Base-by-base conservation (phyloP, 1,140 invertebrate species). In the Ceratina japonica region DNA sequence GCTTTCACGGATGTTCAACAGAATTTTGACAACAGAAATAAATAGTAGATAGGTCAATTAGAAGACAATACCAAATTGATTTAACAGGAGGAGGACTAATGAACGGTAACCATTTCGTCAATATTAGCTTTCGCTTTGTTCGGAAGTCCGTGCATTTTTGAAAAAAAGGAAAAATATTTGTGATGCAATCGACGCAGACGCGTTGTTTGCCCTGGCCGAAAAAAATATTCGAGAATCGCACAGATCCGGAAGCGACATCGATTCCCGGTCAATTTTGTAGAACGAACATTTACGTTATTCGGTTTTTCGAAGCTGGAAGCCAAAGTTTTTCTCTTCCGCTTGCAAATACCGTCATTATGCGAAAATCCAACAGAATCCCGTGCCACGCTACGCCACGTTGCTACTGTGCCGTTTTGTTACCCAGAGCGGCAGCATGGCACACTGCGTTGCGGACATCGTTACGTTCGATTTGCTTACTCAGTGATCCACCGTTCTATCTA, bases 391-490 rank as follows among this genome's bases (percentile, higher is more conserved):
- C 5, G 10, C 37, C 5, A 37, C 37, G 5, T 8, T 10, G 37
- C 37, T 31, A 8, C 37, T 10, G 69, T 58, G 61, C 51, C 76
- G 76, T 79, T 79, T 44, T 49, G 63, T 75, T 80, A 66, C 75
- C 44, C 37, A 44, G 37, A 44, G 37, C 37, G 37, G 37, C 10
- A 44, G 37, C 56, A 64, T 52, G 49, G 64, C 58, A 75, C 64
- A 64, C 63, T 75, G 18, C 27, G 27, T 31, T 2, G 27, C 63
- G 72, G 78, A 80, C 71, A 69, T 80, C 63, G 73, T 80, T 75
- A 80, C 64, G 78, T 80, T 80, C 78, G 73, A 80, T 80, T 68
- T 80, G 54, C 78, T 75, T 80, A 72, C 62, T 80, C 64, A 68
- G 75, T 68, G 59, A 31, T n/a, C 15, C 22, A 15, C 61, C 51